These are phyloP conservation scores for Pterois miles DNA, from an alignment of 2,797 vertebrate genomes.

Conservation along the genomic window DNA sequence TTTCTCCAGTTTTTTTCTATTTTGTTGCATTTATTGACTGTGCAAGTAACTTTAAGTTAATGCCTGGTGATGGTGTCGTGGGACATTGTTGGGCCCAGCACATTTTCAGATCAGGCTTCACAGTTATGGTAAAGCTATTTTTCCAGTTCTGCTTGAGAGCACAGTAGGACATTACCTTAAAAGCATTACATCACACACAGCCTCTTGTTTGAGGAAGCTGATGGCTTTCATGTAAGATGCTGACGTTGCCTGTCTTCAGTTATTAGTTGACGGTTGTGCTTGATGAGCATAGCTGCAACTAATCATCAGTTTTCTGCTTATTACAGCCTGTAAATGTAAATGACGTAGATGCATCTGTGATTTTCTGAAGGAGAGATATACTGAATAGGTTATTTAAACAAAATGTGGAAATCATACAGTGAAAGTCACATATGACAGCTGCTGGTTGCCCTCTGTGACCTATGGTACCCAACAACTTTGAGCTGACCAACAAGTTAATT, in stretches of 20 bases:
- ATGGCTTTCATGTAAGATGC: conserved; percentile 45
- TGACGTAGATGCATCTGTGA: conserved; percentile 54
- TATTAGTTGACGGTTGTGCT: conserved; percentile 54
- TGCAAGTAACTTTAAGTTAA: conserved; percentile 35
- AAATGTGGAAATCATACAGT: conserved; percentile 29
- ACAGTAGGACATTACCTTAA: conserved; percentile 59
- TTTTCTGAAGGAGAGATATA: conserved; percentile 43
- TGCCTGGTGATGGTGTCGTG: conserved; percentile 66
- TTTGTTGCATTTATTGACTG: conserved; percentile 50
- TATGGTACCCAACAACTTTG: conserved; percentile 9
- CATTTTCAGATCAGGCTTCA: conserved; percentile 48
- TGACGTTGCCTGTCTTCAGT: conserved; percentile 15
- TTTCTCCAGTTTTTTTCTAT: conserved; percentile 21
- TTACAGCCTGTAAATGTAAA: conserved; percentile 46
- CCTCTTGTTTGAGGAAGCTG: conserved; percentile 56
- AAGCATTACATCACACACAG: conserved; percentile 71
- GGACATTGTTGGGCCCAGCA: conserved; percentile 51
- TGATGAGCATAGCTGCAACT: conserved; percentile 47
- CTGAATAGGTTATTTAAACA: conserved; percentile 30
- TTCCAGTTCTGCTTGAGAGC: conserved; percentile 59
- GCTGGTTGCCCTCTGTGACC: conserved; percentile 18
- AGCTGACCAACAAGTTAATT: conserved; percentile 11
- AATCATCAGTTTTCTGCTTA: conserved; percentile 56
- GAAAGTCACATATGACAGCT: conserved; percentile 37
- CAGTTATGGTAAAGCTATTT: conserved; percentile 56